Conservation (phyloP, 2,888 invertebrate genomes). For the Polyommatus iphigenia region DNA sequence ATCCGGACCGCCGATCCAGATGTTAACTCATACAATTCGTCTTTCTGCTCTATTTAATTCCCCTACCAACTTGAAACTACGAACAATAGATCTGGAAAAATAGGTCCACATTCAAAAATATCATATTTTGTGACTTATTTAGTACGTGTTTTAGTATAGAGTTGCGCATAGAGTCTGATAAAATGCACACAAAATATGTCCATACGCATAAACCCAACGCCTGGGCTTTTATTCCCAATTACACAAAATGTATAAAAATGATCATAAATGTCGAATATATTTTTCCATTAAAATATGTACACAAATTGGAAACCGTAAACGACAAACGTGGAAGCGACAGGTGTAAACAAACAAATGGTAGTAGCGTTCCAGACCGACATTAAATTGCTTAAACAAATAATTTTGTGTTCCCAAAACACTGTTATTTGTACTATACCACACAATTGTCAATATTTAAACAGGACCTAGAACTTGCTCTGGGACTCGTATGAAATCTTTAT, state of each 20-base stretch:
- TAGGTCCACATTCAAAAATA: background rate
- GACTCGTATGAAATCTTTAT: background rate
- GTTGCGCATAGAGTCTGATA: too few relatives aligned
- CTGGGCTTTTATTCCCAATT: too few relatives aligned
- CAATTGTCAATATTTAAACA: background rate
- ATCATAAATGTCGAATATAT: background rate
- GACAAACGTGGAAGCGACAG: background rate
- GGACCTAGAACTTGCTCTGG: background rate
- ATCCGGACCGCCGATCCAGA: background rate
- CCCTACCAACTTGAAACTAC: background rate
- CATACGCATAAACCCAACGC: too few relatives aligned
- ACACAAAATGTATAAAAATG: background rate
- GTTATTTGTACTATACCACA: background rate
- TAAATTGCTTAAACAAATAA: background rate
- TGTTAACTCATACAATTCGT: background rate
- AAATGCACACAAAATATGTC: too few relatives aligned
- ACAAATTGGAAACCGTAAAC: background rate
- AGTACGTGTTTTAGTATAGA: too few relatives aligned
- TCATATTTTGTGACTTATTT: background rate
- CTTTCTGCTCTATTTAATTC: background rate
- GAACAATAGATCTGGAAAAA: background rate
- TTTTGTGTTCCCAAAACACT: background rate
- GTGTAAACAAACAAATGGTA: background rate
- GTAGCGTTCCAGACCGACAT: background rate
- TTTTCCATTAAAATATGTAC: background rate